Evolutionary conservation across 2,888 invertebrate genomes (phyloP).

Genomic region (Hoplodrina ambigua): DNA sequence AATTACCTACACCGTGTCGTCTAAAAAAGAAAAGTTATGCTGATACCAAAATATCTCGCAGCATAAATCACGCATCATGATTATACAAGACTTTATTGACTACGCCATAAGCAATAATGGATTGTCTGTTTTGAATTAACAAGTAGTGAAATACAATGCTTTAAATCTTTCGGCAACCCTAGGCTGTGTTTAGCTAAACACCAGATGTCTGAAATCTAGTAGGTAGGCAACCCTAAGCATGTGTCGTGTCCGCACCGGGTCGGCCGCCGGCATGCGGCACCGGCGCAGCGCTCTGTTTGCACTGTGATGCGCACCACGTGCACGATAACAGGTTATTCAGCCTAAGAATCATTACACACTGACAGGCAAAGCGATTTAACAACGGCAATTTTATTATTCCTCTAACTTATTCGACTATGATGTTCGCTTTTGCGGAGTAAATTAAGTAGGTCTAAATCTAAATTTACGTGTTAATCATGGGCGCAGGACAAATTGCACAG

Average conservation of each 20-base stretch:
- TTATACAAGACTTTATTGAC: too few relatives aligned
- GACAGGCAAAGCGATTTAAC: conserved; percentile 49
- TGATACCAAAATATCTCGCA: background rate
- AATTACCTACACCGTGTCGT: too few relatives aligned
- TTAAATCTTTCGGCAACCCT: background rate
- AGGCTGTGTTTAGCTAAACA: background rate
- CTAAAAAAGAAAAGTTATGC: background rate
- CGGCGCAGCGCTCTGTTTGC: conserved; percentile 70
- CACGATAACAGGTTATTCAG: conserved; percentile 85
- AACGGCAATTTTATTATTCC: conserved; percentile 15
- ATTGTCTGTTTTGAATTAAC: background rate
- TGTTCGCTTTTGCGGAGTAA: background rate
- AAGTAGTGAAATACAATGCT: conserved; percentile 5
- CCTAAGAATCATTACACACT: conserved; percentile 63
- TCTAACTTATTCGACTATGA: background rate
- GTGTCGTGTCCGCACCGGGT: conserved; percentile 51
- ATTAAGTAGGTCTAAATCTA: conserved; percentile 24
- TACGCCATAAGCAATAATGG: too few relatives aligned
- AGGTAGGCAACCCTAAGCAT: conserved; percentile 29
- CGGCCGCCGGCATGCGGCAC: conserved; percentile 55
- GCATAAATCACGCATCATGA: background rate
- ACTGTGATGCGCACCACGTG: conserved; percentile 77
- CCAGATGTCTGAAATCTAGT: conserved; percentile 5
- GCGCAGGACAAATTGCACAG: conserved; percentile 48
- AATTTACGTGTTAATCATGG: conserved; percentile 53